A percentile compares a stretch with the other conserved stretches of the same genome.
Evolutionary conservation across 2,113 vertebrate species (phyloP).

Genomic region (Lamprotornis superbus): DNA sequence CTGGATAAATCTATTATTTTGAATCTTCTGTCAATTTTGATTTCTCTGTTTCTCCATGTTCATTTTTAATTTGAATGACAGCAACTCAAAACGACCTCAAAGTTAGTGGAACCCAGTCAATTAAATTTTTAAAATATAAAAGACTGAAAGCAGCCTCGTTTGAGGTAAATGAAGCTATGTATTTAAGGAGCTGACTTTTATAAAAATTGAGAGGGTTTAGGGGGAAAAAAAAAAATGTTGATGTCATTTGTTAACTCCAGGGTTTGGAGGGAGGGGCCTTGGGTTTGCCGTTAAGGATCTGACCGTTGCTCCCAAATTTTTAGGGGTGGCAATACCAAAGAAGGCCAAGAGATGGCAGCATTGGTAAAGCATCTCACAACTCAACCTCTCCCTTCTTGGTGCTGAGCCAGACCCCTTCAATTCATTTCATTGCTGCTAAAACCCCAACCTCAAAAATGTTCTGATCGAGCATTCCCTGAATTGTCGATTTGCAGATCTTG

Average conservation of each 20-base stretch:
- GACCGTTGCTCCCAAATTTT: neutral
- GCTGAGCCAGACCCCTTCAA: neutral
- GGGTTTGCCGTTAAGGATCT: neutral
- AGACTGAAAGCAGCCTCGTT: neutral
- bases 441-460: neutral
- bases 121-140: neutral
- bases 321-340: neutral
- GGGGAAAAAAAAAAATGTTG: neutral
- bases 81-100: neutral
- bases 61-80: neutral
- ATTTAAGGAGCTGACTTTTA: neutral
- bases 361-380: slow-evolving; percentile 55
- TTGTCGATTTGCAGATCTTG: neutral
- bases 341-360: slow-evolving; percentile 74
- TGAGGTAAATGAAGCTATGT: neutral
- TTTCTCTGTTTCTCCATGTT: neutral
- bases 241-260: neutral
- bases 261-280: neutral
- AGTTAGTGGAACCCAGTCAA: neutral
- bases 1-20: neutral
- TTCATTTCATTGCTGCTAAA: neutral
- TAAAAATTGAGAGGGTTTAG: neutral
- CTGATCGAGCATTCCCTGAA: neutral
- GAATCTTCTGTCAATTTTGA: neutral
- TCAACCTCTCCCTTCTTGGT: neutral